Base-by-base conservation (phyloP, 2,113 vertebrate species). In the Odocoileus virginianus region DNA sequence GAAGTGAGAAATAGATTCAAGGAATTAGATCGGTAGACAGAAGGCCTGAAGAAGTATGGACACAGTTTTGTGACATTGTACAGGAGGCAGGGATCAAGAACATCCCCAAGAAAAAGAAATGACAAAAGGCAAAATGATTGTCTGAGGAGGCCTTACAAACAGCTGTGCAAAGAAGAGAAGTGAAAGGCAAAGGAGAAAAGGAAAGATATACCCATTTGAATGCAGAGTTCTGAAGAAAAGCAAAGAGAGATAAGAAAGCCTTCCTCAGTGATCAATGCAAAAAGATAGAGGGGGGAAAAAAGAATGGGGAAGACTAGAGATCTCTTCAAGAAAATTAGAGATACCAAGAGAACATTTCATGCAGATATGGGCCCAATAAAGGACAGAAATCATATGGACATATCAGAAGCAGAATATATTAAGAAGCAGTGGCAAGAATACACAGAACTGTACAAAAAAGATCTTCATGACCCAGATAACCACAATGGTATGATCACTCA, bases 261-360 rank as follows among this genome's bases (percentile, higher is more conserved):
- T 67, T 67, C 15, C 7, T n/a, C 17, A 16, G 61, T n/a, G 7
- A 7, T 67, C 61, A 67, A 4, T n/a, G 33, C 61, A 67, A n/a
- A 67, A 16, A 64, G 33, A n/a, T 3, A 1, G 58, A 5, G 58
- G 27, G 23, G 1, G 1, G 3, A 10, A 8, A 3, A 10, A 25
- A 13, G 30, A 67, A 67, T 19, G 16, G 33, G 9, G n/a, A n/a
- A 19, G 16, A n/a, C 64, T 67, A 67, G 33, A n/a, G 2, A n/a
- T 19, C 2, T 19, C 16, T n/a, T 67, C 64, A 67, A n/a, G 33
- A 67, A 19, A 61, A 33, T 61, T 19, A 19, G 33, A 67, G 33
- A 21, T 67, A 36, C 33, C 64, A 36, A 67, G 17, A 33, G 33
- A 36, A 36, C 8, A 67, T 67, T 67, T 67, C 64, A 21, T 67